Percentiles rank a stretch among this genome's conserved stretches.
Evolutionary conservation across 2,888 invertebrate genomes (phyloP).

Genomic region (Drosophila falleni): DNA sequence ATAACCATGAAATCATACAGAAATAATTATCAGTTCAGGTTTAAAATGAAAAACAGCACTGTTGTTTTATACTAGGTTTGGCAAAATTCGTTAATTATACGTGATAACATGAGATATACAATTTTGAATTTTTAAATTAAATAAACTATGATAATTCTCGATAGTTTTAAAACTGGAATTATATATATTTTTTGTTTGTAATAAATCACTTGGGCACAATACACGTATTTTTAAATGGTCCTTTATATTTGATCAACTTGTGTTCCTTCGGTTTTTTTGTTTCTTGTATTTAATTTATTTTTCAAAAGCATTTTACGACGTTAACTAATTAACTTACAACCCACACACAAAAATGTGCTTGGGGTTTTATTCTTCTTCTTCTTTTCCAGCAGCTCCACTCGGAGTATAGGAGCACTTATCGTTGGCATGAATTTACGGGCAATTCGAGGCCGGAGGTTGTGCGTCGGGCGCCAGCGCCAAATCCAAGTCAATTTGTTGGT

Average conservation of each 20-base stretch:
- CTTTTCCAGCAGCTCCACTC: slow-evolving; percentile 93
- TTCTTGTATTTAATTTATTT: slow-evolving; percentile 8
- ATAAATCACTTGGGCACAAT: not conserved
- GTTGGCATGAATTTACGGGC: slow-evolving; percentile 96
- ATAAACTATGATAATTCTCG: no score
- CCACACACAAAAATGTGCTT: slow-evolving; percentile 14
- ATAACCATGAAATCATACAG: not conserved
- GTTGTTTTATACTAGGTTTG: no score
- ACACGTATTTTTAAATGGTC: no score
- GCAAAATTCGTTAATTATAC: no score
- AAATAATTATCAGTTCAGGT: no score
- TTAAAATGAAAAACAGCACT: no score
- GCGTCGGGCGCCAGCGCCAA: slow-evolving; percentile 88
- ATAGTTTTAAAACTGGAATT: no score
- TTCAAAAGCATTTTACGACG: not conserved
- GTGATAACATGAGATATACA: no score
- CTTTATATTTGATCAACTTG: no score
- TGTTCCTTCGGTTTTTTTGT: not conserved
- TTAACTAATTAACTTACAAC: slow-evolving; percentile 2
- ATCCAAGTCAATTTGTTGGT: slow-evolving; percentile 85
- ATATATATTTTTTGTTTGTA: not conserved
- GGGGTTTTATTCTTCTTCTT: slow-evolving; percentile 20
- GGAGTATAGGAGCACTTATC: slow-evolving; percentile 97
- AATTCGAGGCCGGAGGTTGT: slow-evolving; percentile 90
- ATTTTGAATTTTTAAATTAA: no score